Base-by-base conservation (phyloP, 1,140 invertebrate species). In the Helicoverpa armigera region DNA sequence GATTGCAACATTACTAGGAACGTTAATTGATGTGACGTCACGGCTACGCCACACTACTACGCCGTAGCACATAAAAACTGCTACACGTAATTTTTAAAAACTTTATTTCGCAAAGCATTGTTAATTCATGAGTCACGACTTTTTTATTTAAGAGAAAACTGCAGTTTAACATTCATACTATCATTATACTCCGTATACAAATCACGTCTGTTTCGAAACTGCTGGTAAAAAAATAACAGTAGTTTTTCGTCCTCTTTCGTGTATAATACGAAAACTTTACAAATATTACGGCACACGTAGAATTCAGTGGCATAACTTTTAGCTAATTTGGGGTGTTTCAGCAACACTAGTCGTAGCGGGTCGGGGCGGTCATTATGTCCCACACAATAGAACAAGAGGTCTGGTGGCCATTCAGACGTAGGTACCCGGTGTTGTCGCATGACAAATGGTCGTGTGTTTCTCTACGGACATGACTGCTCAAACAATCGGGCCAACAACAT, bases 361-460 rank as follows among this genome's bases (percentile, higher is more conserved):
- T 72, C 51, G 77, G 72, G 81, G 58, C 72, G 78, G 75, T 81
- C 82, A 83, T 83, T 85, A 80, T 85, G 53, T 53, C n/a, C 12
- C 73, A 83, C 77, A 85, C 84, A 85, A 85, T 81, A 58, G 81
- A 61, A 75, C 79, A 75, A 72, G 70, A 70, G 72, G 80, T 48
- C 77, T 60, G 54, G 80, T 56, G 61, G 65, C 74, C 79, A 82
- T 85, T 85, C 83, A 82, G 61, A 79, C 76, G 70, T 77, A 81
- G 53, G 53, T 23, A 67, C 54, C 58, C 77, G 76, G 63, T 61
- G 69, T 84, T 73, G 76, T 70, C 72, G 76, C 63, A 80, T 85
- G 84, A 85, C 84, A 85, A 85, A 85, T 85, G 82, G 73, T 70
- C 69, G 79, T 80, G 76, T 74, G 79, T 67, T 81, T 76, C 75